These are phyloP conservation scores for Smithornis capensis DNA, from an alignment of 2,113 vertebrate species.

Conservation along the genomic window DNA sequence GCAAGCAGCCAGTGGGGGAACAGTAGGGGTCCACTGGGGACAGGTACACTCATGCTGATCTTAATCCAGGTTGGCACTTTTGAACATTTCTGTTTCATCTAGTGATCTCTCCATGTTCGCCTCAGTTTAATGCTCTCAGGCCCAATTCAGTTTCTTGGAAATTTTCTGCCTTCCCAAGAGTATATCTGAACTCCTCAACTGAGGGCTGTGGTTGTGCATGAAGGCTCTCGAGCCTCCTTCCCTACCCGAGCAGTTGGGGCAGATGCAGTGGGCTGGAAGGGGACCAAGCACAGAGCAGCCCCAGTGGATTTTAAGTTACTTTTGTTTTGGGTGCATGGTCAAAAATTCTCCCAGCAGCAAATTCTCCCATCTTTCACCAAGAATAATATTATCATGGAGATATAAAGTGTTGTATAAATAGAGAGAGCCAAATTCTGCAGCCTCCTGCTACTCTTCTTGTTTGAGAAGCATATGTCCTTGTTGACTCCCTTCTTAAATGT, in stretches of 20 bases:
- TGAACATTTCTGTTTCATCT: neutral
- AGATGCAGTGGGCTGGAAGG: neutral
- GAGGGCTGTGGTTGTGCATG: neutral
- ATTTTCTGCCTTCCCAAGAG: neutral
- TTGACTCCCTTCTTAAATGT: neutral
- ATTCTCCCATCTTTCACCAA: neutral
- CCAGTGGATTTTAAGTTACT: neutral
- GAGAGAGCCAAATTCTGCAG: neutral
- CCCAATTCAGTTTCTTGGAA: neutral
- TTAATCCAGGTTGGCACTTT: neutral
- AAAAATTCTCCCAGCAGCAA: neutral
- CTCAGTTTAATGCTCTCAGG: neutral
- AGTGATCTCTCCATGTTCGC: neutral
- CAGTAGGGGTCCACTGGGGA: neutral
- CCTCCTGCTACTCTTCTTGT: neutral
- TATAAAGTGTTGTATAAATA: neutral
- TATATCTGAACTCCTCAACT: neutral
- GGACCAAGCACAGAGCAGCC: neutral
- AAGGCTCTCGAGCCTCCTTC: fast-evolving
- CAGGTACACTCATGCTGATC: neutral
- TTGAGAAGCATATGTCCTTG: neutral
- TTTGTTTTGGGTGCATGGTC: neutral
- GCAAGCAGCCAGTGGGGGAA: neutral
- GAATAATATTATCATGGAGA: neutral
- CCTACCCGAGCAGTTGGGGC: fast-evolving